Evolutionary conservation across 2,797 vertebrate genomes (phyloP).

Genomic region (Pithecia hirsuta): DNA sequence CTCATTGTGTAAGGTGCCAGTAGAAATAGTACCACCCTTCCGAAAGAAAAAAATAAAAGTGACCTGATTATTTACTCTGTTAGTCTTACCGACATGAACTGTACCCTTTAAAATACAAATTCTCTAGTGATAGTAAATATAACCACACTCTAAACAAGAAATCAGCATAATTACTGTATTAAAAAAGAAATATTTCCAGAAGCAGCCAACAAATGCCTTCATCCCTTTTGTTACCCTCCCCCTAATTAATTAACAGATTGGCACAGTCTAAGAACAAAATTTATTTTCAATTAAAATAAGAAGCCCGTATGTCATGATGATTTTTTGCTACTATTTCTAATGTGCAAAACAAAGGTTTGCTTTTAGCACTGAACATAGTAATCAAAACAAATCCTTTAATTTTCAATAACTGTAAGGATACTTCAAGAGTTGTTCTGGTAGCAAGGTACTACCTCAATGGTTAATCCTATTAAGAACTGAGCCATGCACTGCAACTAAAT

Average conservation of each 20-base stretch:
- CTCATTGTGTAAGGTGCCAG: background rate
- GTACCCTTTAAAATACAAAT: slow-evolving; percentile 57
- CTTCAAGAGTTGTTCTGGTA: slow-evolving; percentile 28
- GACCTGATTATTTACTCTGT: slow-evolving; percentile 28
- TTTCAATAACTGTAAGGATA: slow-evolving; percentile 64
- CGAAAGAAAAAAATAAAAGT: slow-evolving; percentile 51
- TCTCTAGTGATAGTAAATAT: slow-evolving; percentile 54
- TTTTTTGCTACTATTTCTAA: slow-evolving; percentile 75
- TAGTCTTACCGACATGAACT: slow-evolving; percentile 54
- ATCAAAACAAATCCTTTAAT: slow-evolving; percentile 77
- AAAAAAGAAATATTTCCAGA: slow-evolving; percentile 47
- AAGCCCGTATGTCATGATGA: slow-evolving; percentile 76
- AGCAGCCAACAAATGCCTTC: slow-evolving; percentile 65
- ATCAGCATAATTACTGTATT: slow-evolving; percentile 29
- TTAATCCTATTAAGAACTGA: slow-evolving; percentile 80
- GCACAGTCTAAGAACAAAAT: slow-evolving; percentile 75
- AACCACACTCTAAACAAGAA: slow-evolving; percentile 49
- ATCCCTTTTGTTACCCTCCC: slow-evolving; percentile 50
- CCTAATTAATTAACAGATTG: slow-evolving; percentile 79
- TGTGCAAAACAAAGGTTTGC: slow-evolving; percentile 76
- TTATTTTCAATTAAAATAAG: slow-evolving; percentile 84
- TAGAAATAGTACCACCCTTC: background rate
- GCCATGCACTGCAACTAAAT: slow-evolving; percentile 64
- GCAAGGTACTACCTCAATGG: slow-evolving; percentile 73
- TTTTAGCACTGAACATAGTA: slow-evolving; percentile 62